These are phyloP conservation scores for Cephalopachus bancanus DNA, from an alignment of 2,797 vertebrate species.

Conservation along the genomic window DNA sequence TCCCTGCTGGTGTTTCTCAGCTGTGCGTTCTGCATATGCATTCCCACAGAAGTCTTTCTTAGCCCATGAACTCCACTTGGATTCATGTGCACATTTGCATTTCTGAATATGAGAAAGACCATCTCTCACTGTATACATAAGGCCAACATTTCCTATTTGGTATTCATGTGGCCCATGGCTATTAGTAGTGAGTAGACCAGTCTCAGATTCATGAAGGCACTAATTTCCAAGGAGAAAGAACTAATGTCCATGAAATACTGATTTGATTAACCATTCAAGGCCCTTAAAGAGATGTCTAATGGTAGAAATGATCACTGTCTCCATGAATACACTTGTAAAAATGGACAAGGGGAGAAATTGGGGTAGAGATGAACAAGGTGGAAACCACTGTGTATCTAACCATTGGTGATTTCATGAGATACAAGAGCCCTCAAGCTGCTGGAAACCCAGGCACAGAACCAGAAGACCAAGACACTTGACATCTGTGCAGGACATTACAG, in stretches of 20 bases:
- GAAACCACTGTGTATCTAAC: fast-evolving
- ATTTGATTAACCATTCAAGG: conserved; percentile 86
- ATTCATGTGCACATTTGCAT: conserved; percentile 35
- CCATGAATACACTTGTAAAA: conserved; percentile 89
- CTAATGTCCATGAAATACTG: conserved; percentile 84
- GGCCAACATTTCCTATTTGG: conserved; percentile 62
- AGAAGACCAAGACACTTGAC: neutral
- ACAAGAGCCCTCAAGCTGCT: neutral
- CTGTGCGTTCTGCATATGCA: neutral
- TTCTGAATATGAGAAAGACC: conserved; percentile 14
- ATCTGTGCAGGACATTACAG: neutral
- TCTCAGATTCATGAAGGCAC: conserved; percentile 92
- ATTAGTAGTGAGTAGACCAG: conserved; percentile 88
- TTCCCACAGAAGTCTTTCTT: neutral
- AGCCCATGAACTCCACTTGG: neutral
- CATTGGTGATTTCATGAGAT: neutral
- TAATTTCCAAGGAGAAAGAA: conserved; percentile 87
- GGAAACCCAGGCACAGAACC: neutral
- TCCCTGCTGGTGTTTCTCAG: conserved; percentile 36
- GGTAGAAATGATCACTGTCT: conserved; percentile 82
- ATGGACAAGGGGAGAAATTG: conserved; percentile 72
- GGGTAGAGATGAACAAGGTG: neutral
- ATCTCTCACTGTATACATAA: conserved; percentile 20
- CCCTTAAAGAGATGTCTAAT: conserved; percentile 73
- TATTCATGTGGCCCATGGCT: conserved; percentile 72